phyloP scores from a whole-genome alignment of 2,888 invertebrate genomes.

The Phytoseiulus persimilis region DNA sequence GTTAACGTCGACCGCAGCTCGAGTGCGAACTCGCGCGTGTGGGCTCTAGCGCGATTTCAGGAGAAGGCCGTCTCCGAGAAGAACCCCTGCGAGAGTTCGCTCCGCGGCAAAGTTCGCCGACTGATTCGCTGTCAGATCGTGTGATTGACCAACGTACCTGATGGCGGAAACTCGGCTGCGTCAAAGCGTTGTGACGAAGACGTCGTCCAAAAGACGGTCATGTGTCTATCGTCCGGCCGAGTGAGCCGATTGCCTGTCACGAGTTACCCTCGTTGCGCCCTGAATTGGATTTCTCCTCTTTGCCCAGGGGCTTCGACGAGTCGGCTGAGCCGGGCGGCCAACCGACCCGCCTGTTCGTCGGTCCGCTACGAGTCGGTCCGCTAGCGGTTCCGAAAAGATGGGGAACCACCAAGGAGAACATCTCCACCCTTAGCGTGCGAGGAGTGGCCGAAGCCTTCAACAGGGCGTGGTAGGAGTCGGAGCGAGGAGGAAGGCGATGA shows the following conservation, averaged over 20 bases:
- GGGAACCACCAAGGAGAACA: not conserved
- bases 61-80: no score
- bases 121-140: not conserved
- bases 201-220: not conserved
- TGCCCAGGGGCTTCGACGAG: not conserved
- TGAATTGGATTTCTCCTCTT: not conserved
- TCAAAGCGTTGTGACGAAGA: not conserved
- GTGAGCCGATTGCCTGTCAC: not conserved
- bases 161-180: not conserved
- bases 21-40: no score
- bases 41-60: no score
- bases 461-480: not conserved
- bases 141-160: not conserved
- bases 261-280: not conserved
- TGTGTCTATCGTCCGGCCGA: not conserved
- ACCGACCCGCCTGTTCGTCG: not conserved
- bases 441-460: conserved; percentile 19
- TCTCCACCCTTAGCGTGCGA: conserved; percentile 38
- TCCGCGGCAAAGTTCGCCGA: not conserved
- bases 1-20: no score
- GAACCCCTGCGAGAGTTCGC: not conserved
- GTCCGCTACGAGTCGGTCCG: not conserved
- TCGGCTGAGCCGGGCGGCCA: not conserved
- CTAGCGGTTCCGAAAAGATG: not conserved
- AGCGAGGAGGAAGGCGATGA: not conserved